These are phyloP conservation scores for Diarsia rubi DNA, from an alignment of 2,888 invertebrate species.

Conservation along the genomic window DNA sequence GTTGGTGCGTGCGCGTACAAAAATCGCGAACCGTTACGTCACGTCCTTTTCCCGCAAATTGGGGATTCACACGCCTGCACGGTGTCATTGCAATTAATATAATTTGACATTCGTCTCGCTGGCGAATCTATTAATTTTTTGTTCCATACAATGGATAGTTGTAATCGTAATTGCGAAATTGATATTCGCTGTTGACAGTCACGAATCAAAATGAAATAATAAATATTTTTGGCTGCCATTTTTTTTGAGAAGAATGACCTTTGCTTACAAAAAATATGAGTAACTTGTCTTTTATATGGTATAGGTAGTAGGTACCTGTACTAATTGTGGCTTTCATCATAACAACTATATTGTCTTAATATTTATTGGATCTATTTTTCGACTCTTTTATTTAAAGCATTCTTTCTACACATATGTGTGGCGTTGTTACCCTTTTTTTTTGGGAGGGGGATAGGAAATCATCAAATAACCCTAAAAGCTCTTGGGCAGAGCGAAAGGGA, in stretches of 20 bases:
- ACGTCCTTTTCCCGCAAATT: slow-evolving; percentile 63
- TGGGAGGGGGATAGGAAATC: too few species aligned
- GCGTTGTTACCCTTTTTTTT: too few species aligned
- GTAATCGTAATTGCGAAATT: slow-evolving; percentile 60
- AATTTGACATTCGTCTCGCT: slow-evolving; percentile 68
- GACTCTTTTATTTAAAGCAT: too few species aligned
- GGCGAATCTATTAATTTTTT: slow-evolving; percentile 60
- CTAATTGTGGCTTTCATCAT: too few species aligned
- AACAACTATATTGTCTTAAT: too few species aligned
- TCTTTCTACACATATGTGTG: too few species aligned
- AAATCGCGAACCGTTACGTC: slow-evolving; percentile 61
- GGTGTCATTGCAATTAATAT: slow-evolving; percentile 69
- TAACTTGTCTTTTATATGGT: not conserved
- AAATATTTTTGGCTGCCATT: not conserved
- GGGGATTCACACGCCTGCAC: slow-evolving; percentile 64
- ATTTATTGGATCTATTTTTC: too few species aligned
- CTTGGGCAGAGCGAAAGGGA: too few species aligned
- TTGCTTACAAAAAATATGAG: not conserved
- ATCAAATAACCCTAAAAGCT: too few species aligned
- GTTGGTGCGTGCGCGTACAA: slow-evolving; percentile 56
- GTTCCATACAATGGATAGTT: slow-evolving; percentile 53
- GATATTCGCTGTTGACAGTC: slow-evolving; percentile 53
- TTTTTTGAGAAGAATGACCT: not conserved
- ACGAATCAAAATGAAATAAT: slow-evolving; percentile 33
- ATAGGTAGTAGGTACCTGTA: not conserved